Conservation (phyloP, 2,888 invertebrate species). For the Agrotis clavis region DNA sequence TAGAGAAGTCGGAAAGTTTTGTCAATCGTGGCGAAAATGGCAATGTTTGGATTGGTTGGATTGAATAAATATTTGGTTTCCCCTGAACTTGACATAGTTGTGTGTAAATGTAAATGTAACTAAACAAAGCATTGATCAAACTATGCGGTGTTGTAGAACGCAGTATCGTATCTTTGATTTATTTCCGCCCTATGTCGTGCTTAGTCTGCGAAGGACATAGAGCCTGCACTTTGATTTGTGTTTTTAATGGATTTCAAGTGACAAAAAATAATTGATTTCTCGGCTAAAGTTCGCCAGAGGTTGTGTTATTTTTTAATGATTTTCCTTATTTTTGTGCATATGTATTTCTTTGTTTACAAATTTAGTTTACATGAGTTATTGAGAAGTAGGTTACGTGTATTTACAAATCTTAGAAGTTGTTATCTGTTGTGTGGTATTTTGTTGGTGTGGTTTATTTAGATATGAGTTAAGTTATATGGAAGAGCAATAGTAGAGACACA, state of each 20-base stretch:
- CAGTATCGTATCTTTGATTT: conserved; percentile 9
- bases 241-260: neutral
- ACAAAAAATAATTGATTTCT: neutral
- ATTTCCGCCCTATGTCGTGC: conserved; percentile 9
- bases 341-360: conserved; percentile 23
- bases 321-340: conserved; percentile 35
- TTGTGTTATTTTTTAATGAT: neutral
- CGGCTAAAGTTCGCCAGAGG: neutral
- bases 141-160: conserved; percentile 23
- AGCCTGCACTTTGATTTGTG: neutral
- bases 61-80: neutral
- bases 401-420: conserved; percentile 18
- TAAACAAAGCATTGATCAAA: conserved; percentile 22
- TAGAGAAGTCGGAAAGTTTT: neutral
- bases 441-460: neutral
- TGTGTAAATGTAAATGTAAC: too few species aligned
- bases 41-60: neutral
- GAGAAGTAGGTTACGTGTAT: conserved; percentile 9
- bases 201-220: conserved; percentile 12
- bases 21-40: neutral
- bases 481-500: conserved; percentile 2
- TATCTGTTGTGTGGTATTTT: conserved; percentile 16
- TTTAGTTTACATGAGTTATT: neutral
- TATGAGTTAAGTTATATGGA: too few species aligned
- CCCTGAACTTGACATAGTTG: neutral